Percentiles rank a stretch among this genome's conserved stretches.
These are phyloP conservation scores for Parotocinclus haroldoi DNA, from an alignment of 2,797 vertebrate species.

Conservation along the genomic window DNA sequence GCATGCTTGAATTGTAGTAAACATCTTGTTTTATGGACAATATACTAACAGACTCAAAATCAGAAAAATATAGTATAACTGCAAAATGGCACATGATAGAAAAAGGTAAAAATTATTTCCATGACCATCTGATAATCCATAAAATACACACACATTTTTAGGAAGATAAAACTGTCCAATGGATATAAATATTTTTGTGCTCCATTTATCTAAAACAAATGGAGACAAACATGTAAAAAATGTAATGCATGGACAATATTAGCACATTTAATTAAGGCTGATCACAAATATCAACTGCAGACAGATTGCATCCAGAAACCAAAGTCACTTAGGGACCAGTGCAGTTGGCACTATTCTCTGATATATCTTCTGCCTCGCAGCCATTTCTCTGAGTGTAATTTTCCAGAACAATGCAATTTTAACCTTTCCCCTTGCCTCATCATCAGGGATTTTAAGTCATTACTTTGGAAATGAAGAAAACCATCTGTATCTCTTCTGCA, in stretches of 20 bases:
- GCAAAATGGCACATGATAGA: no score
- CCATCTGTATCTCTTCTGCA: conserved; percentile 42
- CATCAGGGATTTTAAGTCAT: conserved; percentile 56
- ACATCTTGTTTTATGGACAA: no score
- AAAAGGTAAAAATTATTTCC: no score
- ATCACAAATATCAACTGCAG: conserved; percentile 53
- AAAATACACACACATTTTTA: no score
- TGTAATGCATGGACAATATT: conserved; percentile 41
- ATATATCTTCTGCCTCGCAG: conserved; percentile 57
- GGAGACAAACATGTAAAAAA: conserved; percentile 42
- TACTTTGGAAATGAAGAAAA: conserved; percentile 55
- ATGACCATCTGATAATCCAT: no score
- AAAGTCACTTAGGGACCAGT: conserved; percentile 35
- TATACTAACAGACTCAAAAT: no score
- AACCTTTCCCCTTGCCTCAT: conserved; percentile 63
- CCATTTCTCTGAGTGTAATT: conserved; percentile 63
- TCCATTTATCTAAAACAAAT: conserved; percentile 40
- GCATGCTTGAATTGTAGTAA: no score
- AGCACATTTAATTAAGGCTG: conserved; percentile 59
- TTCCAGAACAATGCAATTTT: conserved; percentile 67
- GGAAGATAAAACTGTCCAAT: no score
- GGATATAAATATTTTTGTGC: no score
- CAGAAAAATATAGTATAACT: no score
- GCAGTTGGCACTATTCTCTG: conserved; percentile 43
- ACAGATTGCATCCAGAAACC: conserved; percentile 48